A percentile compares a stretch with the other conserved stretches of the same genome.
Evolutionary conservation across 2,113 vertebrate genomes (phyloP).

Genomic region (Trochalopteron elliotii): DNA sequence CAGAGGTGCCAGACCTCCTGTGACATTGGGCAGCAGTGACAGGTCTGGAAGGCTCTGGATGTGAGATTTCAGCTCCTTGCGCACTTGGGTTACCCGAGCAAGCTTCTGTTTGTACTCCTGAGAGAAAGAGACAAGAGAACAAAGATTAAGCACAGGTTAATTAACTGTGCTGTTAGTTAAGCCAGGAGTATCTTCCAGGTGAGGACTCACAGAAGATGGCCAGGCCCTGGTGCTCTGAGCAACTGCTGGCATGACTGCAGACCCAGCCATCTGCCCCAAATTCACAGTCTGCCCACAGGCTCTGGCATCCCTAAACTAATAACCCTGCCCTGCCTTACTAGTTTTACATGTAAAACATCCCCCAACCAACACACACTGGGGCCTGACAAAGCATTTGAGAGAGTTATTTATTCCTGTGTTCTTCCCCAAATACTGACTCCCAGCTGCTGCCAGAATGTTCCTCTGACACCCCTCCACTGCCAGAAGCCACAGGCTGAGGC

Average conservation of each 20-base stretch:
- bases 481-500: not conserved
- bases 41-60: conserved; percentile 98
- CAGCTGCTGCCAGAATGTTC: not conserved
- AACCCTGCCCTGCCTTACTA: not conserved
- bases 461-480: not conserved
- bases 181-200: not conserved
- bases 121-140: not conserved
- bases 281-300: not conserved
- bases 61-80: conserved; percentile 98
- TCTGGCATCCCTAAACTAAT: not conserved
- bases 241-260: not conserved
- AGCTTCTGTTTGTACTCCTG: conserved; percentile 99
- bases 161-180: not conserved
- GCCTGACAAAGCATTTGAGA: not conserved
- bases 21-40: conserved; percentile 93
- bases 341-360: not conserved
- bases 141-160: not conserved
- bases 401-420: not conserved
- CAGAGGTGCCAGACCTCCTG: conserved; percentile 92
- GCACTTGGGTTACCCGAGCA: conserved; percentile 93
- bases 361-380: not conserved
- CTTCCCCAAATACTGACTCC: not conserved
- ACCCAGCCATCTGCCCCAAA: not conserved
- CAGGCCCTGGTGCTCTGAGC: not conserved
- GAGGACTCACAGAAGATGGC: not conserved